Base-by-base conservation (phyloP, 2,113 vertebrate species). In the Silurus glanis region DNA sequence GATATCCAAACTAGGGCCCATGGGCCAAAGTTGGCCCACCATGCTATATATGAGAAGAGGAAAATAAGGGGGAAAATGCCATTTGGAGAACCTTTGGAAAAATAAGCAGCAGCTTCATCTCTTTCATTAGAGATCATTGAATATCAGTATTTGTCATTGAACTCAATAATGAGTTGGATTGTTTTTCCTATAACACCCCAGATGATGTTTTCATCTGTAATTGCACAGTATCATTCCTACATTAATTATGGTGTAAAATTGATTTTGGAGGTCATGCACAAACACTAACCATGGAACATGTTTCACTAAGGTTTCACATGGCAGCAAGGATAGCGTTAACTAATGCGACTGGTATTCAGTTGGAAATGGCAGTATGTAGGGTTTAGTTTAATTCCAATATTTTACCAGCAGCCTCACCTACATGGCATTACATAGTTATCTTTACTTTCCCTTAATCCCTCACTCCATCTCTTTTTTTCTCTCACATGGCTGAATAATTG, bases 401-500 rank as follows among this genome's bases (percentile, higher is more conserved):
- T 17, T 71, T n/a, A 86, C 81, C 56, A 21, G 61, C 80, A 79
- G 47, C 28, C 19, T 37, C 19, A 45, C 6, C 49, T 45, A 79
- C 5, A 49, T 59, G 0, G 12, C 56, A 82, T 74, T 80, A 61
- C 8, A n/a, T 5, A 14, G 23, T 25, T 56, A 14, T 53, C 74
- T 9, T 71, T 9, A 56, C 21, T 67, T 53, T 81, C 66, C 55
- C 61, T 21, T 86, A 67, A 49, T 76, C 69, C 12, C 28, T 71
- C 80, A n/a, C n/a, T 80, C 47, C 28, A 55, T 86, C 75, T 59
- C 85, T 85, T 58, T 80, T 74, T 85, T 74, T 85, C 85, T 83
- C 82, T 86, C 85, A 80, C 86, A 86, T 74, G 84, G 69, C 82
- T 89, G 84, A 84, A 86, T 88, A 85, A 86, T 84, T 82, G 56